Conservation (phyloP, 2,113 vertebrate genomes). For the Bufo bufo region DNA sequence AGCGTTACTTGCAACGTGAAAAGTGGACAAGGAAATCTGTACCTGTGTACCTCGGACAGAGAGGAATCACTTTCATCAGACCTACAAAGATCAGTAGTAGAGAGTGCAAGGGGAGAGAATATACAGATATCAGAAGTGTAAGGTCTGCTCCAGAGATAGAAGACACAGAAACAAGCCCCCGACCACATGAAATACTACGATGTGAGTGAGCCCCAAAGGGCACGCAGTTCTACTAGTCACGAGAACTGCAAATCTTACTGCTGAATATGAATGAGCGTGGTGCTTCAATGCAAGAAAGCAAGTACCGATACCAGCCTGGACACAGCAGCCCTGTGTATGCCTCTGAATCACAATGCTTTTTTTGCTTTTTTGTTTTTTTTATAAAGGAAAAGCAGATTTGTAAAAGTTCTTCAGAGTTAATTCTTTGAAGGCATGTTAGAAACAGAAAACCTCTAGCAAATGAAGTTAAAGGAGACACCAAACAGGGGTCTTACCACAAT, state of each 20-base stretch:
- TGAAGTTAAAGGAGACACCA: background rate
- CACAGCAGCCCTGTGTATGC: background rate
- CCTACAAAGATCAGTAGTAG: slow-evolving; percentile 79
- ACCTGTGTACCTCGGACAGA: slow-evolving; percentile 84
- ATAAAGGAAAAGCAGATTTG: slow-evolving; percentile 10
- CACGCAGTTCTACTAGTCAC: too few species aligned
- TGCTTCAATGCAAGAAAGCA: background rate
- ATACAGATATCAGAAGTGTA: slow-evolving; percentile 74
- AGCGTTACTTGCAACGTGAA: slow-evolving; percentile 57
- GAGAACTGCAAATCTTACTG: background rate
- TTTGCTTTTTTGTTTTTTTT: too few species aligned
- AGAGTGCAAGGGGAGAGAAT: slow-evolving; percentile 77
- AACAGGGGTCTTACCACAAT: background rate
- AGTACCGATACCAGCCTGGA: background rate
- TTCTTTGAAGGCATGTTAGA: background rate
- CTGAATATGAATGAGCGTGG: background rate
- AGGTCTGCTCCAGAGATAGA: slow-evolving; percentile 64
- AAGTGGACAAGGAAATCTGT: slow-evolving; percentile 71
- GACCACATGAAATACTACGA: slow-evolving; percentile 32
- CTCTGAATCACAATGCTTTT: background rate
- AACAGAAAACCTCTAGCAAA: background rate
- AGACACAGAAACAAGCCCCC: slow-evolving; percentile 60
- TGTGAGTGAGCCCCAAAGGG: background rate
- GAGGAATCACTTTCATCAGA: slow-evolving; percentile 86
- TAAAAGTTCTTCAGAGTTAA: background rate